A percentile compares a stretch with the other conserved stretches of the same genome.
Conservation (phyloP, 1,140 invertebrate genomes). For the Samia ricini region DNA sequence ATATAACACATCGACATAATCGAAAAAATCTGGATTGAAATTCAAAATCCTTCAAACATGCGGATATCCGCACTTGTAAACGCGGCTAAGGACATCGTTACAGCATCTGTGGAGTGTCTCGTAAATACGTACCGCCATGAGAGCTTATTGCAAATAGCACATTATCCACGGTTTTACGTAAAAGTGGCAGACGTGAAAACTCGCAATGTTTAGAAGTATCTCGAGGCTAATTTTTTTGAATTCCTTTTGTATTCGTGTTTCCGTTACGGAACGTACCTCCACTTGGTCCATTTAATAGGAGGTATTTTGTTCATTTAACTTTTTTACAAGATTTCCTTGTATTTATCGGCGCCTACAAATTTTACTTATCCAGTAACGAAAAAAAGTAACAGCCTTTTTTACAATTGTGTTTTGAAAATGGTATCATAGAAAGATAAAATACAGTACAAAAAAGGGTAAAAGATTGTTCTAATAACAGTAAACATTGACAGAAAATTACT, state of each 20-base stretch:
- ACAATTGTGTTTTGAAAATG: no score
- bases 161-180: conserved; percentile 14
- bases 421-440: no score
- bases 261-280: not conserved
- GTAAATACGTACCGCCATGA: conserved; percentile 14
- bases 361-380: not conserved
- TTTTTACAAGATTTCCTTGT: not conserved
- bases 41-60: not conserved
- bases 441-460: no score
- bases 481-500: no score
- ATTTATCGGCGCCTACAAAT: not conserved
- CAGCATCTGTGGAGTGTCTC: not conserved
- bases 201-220: conserved; percentile 18
- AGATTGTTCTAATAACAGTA: no score
- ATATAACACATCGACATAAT: not conserved
- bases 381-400: not conserved
- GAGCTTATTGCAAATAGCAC: conserved; percentile 20
- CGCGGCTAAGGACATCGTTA: not conserved
- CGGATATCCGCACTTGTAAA: not conserved
- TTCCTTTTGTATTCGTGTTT: conserved; percentile 19
- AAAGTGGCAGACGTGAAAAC: conserved; percentile 23
- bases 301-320: conserved; percentile 6
- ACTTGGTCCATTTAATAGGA: conserved; percentile 7
- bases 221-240: conserved; percentile 23
- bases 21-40: not conserved